A percentile compares a stretch with the other conserved stretches of the same genome.
Conservation (phyloP, 2,888 invertebrate genomes). For the Pseudoips prasinana region DNA sequence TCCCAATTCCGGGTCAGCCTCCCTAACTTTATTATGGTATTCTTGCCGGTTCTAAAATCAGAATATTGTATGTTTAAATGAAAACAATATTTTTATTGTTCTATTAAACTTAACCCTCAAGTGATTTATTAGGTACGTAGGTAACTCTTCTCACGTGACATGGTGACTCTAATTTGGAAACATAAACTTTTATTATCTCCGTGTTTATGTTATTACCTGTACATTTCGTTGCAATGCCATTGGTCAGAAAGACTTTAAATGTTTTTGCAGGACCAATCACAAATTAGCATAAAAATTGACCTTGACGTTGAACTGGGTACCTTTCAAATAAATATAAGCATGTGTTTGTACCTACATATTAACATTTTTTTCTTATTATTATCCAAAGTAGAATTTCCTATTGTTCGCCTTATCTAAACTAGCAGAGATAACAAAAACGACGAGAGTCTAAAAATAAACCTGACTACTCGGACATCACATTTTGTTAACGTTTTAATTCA, state of each 20-base stretch:
- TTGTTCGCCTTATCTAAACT: slow-evolving; percentile 42
- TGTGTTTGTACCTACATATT: not conserved
- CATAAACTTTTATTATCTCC: no score
- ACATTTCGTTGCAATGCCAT: slow-evolving; percentile 8
- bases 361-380: slow-evolving; percentile 8
- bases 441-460: slow-evolving; percentile 36
- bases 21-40: no score
- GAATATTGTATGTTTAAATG: no score
- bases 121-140: no score
- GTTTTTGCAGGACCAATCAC: slow-evolving; percentile 5
- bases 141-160: no score
- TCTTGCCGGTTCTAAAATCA: no score
- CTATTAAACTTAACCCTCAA: no score
- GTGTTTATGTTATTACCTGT: slow-evolving; percentile 16
- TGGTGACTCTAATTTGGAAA: no score
- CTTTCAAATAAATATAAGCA: slow-evolving; percentile 16
- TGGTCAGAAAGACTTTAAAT: no score
- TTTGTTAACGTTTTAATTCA: not conserved
- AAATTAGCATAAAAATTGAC: slow-evolving; percentile 6
- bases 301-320: slow-evolving; percentile 26
- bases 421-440: slow-evolving; percentile 44
- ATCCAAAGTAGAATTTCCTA: slow-evolving; percentile 24
- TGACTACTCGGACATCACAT: not conserved
- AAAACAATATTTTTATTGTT: no score
- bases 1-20: no score